phyloP scores from a whole-genome alignment of 2,113 vertebrate species.

The Dascyllus trimaculatus region DNA sequence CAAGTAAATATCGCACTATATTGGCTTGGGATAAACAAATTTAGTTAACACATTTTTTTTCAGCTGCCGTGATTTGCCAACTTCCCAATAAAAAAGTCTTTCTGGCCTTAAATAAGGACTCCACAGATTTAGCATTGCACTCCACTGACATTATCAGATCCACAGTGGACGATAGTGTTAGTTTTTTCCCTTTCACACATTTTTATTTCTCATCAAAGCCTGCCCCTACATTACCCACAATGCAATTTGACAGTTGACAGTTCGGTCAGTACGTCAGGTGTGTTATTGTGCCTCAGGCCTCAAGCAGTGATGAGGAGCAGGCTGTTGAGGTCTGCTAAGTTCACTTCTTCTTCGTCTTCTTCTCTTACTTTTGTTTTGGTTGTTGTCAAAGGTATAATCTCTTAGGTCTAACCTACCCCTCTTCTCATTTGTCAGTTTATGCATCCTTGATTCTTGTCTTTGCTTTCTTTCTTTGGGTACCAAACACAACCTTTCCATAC shows the following conservation, averaged over 20 bases:
- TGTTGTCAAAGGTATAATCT: not conserved
- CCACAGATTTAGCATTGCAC: not conserved
- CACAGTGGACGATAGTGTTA: not conserved
- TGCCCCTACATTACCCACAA: not conserved
- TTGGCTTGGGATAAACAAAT: not conserved
- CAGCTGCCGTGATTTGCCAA: not conserved
- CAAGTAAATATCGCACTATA: not conserved
- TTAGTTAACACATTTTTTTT: not conserved
- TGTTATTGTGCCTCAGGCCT: slow-evolving; percentile 3
- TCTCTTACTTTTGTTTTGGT: not conserved
- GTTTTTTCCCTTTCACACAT: not conserved
- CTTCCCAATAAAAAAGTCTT: not conserved
- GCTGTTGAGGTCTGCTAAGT: not conserved
- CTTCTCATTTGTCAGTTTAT: too few species aligned
- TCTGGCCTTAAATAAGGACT: not conserved
- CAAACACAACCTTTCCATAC: too few species aligned
- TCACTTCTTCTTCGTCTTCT: not conserved
- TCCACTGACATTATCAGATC: not conserved
- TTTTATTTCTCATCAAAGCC: slow-evolving; percentile 1
- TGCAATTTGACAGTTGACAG: not conserved
- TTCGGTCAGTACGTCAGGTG: slow-evolving; percentile 3
- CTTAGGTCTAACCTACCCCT: too few species aligned
- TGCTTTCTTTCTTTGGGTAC: too few species aligned
- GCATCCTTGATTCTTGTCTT: too few species aligned
- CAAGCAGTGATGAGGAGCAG: not conserved